A percentile compares a stretch with the other conserved stretches of the same genome.
phyloP scores from a whole-genome alignment of 2,113 vertebrate genomes.

The Bos indicus region DNA sequence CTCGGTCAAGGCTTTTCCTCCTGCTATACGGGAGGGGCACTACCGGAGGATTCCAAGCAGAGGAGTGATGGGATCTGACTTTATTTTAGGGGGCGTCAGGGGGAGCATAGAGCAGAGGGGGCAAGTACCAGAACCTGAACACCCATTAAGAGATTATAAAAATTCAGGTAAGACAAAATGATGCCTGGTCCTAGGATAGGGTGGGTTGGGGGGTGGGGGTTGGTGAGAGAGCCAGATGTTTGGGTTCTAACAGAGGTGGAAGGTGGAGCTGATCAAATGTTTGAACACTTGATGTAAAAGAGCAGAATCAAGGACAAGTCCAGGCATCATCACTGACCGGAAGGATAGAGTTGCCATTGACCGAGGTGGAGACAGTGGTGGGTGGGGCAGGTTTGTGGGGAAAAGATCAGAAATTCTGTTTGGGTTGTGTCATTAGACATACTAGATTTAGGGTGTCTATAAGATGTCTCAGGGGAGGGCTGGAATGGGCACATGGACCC shows the following conservation, averaged over 20 bases:
- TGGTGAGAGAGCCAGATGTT: neutral
- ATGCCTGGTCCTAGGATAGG: neutral
- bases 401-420: neutral
- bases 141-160: neutral
- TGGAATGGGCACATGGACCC: too few relatives aligned
- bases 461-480: neutral
- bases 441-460: neutral
- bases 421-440: neutral
- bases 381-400: neutral
- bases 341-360: neutral
- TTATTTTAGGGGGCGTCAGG: neutral
- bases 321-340: neutral
- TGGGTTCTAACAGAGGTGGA: neutral
- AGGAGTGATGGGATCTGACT: neutral
- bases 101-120: neutral
- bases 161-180: neutral
- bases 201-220: neutral
- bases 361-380: accelerated
- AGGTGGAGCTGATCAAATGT: neutral
- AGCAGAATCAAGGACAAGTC: neutral
- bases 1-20: neutral
- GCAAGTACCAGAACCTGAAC: neutral
- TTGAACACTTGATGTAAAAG: neutral
- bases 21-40: accelerated
- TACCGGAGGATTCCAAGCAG: neutral